Evolutionary conservation across 1,140 invertebrate genomes (phyloP), one percentile per base, ranked within the genome.

Genomic region (Drosophila kohkoa): DNA sequence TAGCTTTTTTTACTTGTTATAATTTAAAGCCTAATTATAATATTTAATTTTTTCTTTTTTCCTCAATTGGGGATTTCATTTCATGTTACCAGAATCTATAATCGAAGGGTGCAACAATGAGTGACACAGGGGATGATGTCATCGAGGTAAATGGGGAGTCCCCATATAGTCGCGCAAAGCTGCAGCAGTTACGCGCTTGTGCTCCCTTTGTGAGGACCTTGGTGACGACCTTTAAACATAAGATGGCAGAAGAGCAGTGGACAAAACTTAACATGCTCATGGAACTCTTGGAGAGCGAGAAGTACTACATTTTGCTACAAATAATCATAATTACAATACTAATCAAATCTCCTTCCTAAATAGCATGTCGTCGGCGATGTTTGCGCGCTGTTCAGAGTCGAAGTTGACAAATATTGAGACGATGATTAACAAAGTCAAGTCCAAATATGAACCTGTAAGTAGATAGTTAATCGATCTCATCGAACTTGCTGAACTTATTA

Each of bases 381-480:
- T 73, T 2, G 5, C 15, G 1, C 63, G 54, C 4, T 67, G 28
- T 32, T 48, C 63, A 5, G 32, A 15, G 5, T 6, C 35, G 2
- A 65, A 65, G 38, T 35, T 87, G 1, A 10, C 8, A 5, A 87
- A 79, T 32, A 76, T 86, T 10, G 82, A 86, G 48, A 5, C 38
- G 0, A 54, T 82, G 3, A 55, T 87, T 3, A 41, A 46, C 0
- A 86, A 82, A 11, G 6, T 86, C 0, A 82, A 79, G 49, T 1
- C n/a, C 0, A 87, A 66, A 20, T 86, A 82, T 7, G 15, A 25
- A 5, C 6, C 51, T 51, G 82, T 85, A 79, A 62, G 82, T 62
- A 20, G 35, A 25, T 25, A 25, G 3, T 25, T 25, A 4, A 25
- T 25, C 20, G 20, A 25, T 25, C 20, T 25, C 20, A 25, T 25